Base-by-base conservation (phyloP, 2,113 vertebrate genomes). In the Ranitomeya imitator region DNA sequence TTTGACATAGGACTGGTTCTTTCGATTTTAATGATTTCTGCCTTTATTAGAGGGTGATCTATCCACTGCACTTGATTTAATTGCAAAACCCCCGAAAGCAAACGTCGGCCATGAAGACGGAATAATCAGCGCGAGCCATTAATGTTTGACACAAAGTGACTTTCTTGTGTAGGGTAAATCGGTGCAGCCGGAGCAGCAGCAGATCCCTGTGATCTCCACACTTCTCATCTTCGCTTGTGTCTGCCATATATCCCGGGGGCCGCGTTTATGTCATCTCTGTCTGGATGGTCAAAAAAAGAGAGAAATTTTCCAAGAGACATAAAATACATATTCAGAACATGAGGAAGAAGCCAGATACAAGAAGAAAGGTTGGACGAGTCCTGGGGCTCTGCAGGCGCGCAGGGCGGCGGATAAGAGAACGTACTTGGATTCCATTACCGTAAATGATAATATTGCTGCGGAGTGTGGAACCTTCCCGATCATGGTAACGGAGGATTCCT, bases 321-420 rank as follows among this genome's bases (percentile, higher is more conserved):
- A 67, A 88, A 88, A 85, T 84, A 83, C 82, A 69, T 85, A 88
- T 88, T 88, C 73, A 85, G 73, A 84, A 67, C 73, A 88, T 65
- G 63, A 77, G 51, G 77, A 84, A 84, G 78, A 88, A 84, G 78
- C 37, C 59, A 69, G 77, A 79, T 76, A 15, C 54, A 59, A 85
- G 82, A 55, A 69, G 16, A 79, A 69, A 88, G 87, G 87, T 88
- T 23, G 65, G 37, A 15, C 19, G 4, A 69, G 73, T 78, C 87
- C 87, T 85, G 60, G 59, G 60, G 73, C 87, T 26, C 11, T 14
- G 23, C n/a, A 16, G 63, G 37, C n/a, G 82, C 63, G 11, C 79
- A 37, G 80, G 80, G 83, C 71, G 26, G 26, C 67, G 13, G 11
- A 26, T 54, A 88, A 83, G 73, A 76, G 6, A n/a, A 31, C n/a